Evolutionary conservation across 2,113 vertebrate species (phyloP), one percentile per base, ranked within the genome.

Genomic region (Rhegmatorhina hoffmannsi): DNA sequence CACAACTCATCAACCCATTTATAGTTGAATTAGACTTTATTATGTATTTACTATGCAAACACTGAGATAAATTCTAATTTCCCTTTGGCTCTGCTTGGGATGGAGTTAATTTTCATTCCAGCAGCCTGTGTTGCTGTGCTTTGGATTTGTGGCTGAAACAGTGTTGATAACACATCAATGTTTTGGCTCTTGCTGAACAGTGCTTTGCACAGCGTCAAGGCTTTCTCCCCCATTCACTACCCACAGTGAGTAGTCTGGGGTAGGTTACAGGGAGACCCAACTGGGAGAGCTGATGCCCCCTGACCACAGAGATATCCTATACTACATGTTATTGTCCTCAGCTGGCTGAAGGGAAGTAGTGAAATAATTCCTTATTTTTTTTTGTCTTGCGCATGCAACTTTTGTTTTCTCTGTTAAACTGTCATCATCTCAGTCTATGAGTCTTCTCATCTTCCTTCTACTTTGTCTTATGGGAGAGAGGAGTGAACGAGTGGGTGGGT

Each of bases 401-500:
- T 77, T 70, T 82, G 7, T 69, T 87, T 87, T 91, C 25, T 44
- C 43, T 70, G 33, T 66, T 86, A 69, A 88, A 80, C 17, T 29
- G 10, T 43, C 46, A 33, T 62, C 58, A 69, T 14, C 31, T 73
- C 63, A 69, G 44, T 62, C 59, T 20, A 1, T 6, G 13, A 58
- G 36, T 67, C 34, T 67, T 77, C 55, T 94, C 49, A 28, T 25
- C 25, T 74, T 87, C 59, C 14, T 80, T 68, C 14, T 76, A 10
- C 46, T 81, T 86, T 0, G 0, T 84, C 18, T 21, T 24, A 19
- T 1, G 0, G 38, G 64, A 67, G 31, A 67, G 17, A 20, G 13
- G 14, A 86, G 13, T 4, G 3, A 80, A 33, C 1, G 11, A 40
- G 15, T 14, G 6, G 7, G n/a, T 72, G 62, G 8, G 29, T 73